A percentile compares a stretch with the other conserved stretches of the same genome.
Evolutionary conservation across 1,140 invertebrate species (phyloP).

Genomic region (Atopsyche davidsoni): DNA sequence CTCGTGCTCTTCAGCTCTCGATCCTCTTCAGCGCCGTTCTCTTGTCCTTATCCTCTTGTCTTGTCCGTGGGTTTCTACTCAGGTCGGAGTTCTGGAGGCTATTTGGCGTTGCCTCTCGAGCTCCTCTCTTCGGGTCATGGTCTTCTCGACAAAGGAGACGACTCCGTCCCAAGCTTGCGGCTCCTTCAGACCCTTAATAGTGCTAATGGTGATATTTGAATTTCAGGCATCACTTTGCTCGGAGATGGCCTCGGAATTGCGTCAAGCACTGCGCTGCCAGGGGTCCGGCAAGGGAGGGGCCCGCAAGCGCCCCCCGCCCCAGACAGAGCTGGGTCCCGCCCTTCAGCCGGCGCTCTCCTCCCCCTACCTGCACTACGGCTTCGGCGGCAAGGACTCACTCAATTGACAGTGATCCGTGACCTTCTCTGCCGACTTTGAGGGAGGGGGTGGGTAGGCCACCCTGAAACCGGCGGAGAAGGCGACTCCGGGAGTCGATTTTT

Average conservation of each 20-base stretch:
- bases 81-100: too few species aligned
- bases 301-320: conserved; percentile 38
- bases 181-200: neutral
- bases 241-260: conserved; percentile 63
- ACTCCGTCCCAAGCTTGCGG: neutral
- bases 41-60: conserved; percentile 1
- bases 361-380: conserved; percentile 56
- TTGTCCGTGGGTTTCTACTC: neutral
- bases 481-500: too few species aligned
- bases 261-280: conserved; percentile 60
- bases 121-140: too few species aligned
- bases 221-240: conserved; percentile 59
- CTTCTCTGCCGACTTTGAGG: conserved; percentile 28
- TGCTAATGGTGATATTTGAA: neutral
- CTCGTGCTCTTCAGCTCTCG: too few species aligned
- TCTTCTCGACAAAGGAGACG: too few species aligned
- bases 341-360: conserved; percentile 38
- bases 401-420: conserved; percentile 40
- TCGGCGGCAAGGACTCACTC: conserved; percentile 53
- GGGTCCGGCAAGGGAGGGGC: conserved; percentile 39
- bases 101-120: too few species aligned
- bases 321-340: conserved; percentile 36
- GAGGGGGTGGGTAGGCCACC: conserved; percentile 15
- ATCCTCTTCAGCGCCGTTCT: too few species aligned
- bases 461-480: too few species aligned